Percentiles rank a stretch among this genome's conserved stretches.
Evolutionary conservation across 1,140 invertebrate species (phyloP).

Genomic region (Dryas iulia): DNA sequence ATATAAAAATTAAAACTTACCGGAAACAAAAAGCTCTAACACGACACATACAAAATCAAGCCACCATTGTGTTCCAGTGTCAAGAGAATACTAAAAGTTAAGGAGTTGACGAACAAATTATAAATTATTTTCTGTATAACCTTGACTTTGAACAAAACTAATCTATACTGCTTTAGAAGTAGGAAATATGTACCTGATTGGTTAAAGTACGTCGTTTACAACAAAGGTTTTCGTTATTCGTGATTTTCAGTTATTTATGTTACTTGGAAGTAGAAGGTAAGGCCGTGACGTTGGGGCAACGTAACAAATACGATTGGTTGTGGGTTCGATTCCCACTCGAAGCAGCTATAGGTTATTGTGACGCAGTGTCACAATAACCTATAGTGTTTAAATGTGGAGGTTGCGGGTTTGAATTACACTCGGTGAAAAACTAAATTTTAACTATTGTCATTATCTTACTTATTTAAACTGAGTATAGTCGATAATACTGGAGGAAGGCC

Average conservation of each 20-base stretch:
- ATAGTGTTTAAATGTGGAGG: no score
- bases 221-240: background rate
- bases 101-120: constrained; percentile 14
- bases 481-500: no score
- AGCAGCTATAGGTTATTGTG: no score
- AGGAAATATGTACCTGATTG: constrained; percentile 14
- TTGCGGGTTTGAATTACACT: no score
- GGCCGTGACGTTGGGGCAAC: no score
- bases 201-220: background rate
- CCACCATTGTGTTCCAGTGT: background rate
- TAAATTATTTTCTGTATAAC: constrained; percentile 16
- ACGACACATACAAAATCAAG: background rate
- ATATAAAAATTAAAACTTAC: background rate
- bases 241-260: background rate
- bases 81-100: constrained; percentile 15
- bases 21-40: background rate
- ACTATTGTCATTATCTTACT: no score
- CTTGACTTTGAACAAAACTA: constrained; percentile 31
- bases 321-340: no score
- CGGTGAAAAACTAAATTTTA: no score
- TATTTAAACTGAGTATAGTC: no score
- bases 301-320: no score
- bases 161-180: constrained; percentile 14
- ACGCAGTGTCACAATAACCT: no score
- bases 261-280: background rate